Evolutionary conservation across 2,888 invertebrate genomes (phyloP).

Genomic region (Tubiluchus corallicola): DNA sequence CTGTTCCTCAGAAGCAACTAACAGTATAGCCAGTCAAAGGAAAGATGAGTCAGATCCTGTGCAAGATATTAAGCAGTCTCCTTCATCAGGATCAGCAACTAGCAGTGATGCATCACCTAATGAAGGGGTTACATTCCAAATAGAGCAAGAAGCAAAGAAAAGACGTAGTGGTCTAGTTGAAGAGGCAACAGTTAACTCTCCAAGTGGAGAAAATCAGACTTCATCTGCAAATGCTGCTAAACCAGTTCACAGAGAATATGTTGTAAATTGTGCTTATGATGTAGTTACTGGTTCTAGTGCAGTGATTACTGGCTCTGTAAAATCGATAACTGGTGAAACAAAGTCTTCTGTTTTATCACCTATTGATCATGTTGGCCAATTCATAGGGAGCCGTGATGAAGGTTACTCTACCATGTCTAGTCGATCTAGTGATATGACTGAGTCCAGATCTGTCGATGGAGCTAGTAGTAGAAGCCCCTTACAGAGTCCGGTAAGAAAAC

Average conservation of each 20-base stretch:
- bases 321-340: not conserved
- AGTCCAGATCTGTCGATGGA: no score
- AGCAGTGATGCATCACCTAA: not conserved
- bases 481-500: not conserved
- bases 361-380: not conserved
- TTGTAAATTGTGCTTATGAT: not conserved
- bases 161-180: not conserved
- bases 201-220: not conserved
- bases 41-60: not conserved
- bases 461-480: no score
- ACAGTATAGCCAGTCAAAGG: no score
- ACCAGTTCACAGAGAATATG: no score
- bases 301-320: no score
- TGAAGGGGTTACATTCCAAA: not conserved
- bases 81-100: not conserved
- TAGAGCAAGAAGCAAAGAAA: not conserved
- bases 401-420: not conserved
- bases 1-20: no score
- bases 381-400: constrained; percentile 1
- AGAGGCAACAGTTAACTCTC: not conserved
- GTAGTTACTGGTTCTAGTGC: not conserved
- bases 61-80: no score
- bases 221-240: no score
- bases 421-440: not conserved
- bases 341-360: not conserved